Conservation (phyloP, 2,113 vertebrate species). For the Todiramphus chloris region DNA sequence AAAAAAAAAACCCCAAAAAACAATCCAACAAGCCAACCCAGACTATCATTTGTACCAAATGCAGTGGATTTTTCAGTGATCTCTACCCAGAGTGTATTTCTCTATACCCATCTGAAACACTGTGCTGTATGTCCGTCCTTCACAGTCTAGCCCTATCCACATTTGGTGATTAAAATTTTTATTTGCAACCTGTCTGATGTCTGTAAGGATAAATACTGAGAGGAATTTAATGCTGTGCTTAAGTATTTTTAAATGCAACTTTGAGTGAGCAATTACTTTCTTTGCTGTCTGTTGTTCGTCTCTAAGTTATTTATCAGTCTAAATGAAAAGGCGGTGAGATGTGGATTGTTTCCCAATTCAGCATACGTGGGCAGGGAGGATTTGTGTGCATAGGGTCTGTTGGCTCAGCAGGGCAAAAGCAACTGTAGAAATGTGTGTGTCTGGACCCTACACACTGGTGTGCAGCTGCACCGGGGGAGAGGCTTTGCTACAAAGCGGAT, state of each 20-base stretch:
- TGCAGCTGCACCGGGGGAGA: not conserved
- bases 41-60: not conserved
- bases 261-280: not conserved
- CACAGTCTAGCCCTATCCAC: not conserved
- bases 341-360: not conserved
- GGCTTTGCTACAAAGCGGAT: not conserved
- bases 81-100: not conserved
- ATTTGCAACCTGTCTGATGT: slow-evolving; percentile 4
- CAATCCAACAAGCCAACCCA: not conserved
- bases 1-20: not conserved
- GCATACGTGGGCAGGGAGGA: not conserved
- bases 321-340: not conserved
- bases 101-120: not conserved
- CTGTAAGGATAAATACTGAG: not conserved
- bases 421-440: not conserved
- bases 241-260: not conserved
- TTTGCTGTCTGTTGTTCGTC: not conserved
- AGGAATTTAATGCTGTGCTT: not conserved
- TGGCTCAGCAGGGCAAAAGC: not conserved
- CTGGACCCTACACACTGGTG: not conserved
- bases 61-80: not conserved
- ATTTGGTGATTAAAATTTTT: not conserved
- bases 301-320: not conserved
- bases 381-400: not conserved
- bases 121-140: not conserved